A percentile compares a stretch with the other conserved stretches of the same genome.
phyloP scores from a whole-genome alignment of 2,797 vertebrate species.

The Aphelocoma californica region DNA sequence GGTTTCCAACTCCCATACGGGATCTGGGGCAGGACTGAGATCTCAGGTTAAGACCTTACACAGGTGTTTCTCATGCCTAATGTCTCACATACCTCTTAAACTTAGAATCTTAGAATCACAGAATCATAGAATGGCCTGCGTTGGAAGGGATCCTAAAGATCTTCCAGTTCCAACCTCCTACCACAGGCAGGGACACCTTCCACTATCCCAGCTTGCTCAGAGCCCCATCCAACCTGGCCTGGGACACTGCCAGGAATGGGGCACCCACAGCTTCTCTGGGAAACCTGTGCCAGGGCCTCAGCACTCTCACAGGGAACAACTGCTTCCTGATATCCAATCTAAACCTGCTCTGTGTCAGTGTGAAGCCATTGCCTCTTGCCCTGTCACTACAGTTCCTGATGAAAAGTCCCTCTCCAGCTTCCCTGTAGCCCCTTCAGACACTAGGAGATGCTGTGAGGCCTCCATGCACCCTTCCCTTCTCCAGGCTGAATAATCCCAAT shows the following conservation, averaged over 20 bases:
- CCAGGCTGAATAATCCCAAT: not conserved
- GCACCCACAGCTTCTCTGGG: not conserved
- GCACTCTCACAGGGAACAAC: too few relatives aligned
- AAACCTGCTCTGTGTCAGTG: not conserved
- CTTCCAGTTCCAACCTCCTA: not conserved
- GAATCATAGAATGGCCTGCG: not conserved
- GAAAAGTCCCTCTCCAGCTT: not conserved
- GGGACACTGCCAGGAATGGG: not conserved
- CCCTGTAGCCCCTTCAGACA: not conserved
- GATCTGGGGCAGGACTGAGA: not conserved
- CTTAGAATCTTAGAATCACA: not conserved
- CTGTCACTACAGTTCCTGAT: not conserved
- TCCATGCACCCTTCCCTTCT: not conserved
- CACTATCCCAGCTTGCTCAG: accelerated
- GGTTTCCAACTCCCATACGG: not conserved
- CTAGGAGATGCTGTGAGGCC: not conserved
- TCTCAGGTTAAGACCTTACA: not conserved
- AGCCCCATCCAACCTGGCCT: not conserved
- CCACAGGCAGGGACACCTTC: not conserved
- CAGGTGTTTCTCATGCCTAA: not conserved
- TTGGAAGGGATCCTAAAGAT: not conserved
- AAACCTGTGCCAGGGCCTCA: not conserved
- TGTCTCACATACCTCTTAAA: not conserved
- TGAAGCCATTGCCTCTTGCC: not conserved
- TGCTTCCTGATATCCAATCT: too few relatives aligned